A percentile compares a stretch with the other conserved stretches of the same genome.
These are phyloP conservation scores for Drosophila persimilis DNA, from an alignment of 1,140 invertebrate genomes.

Conservation along the genomic window DNA sequence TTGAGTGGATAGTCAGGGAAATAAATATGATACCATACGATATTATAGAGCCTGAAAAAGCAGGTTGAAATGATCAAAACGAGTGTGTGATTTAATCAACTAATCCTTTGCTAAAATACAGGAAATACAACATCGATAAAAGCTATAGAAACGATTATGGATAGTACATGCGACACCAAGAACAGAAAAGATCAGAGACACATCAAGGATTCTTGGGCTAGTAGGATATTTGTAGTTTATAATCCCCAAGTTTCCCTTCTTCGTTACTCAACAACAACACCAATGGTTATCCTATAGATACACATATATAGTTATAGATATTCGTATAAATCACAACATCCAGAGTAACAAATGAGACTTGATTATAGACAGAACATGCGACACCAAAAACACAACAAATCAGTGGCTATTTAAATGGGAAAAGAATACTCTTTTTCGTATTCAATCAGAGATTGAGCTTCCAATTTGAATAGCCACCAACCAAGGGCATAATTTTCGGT, in stretches of 20 bases:
- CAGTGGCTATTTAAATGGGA: not conserved
- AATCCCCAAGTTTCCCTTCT: too few relatives aligned
- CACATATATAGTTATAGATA: slow-evolving; percentile 10
- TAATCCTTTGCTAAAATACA: not conserved
- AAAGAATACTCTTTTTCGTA: not conserved
- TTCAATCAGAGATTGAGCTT: too few relatives aligned
- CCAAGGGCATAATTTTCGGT: slow-evolving; percentile 5
- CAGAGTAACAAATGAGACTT: slow-evolving; percentile 15
- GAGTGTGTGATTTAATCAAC: too few relatives aligned
- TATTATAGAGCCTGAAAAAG: too few relatives aligned
- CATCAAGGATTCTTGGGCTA: slow-evolving; percentile 1
- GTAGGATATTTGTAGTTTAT: too few relatives aligned
- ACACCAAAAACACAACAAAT: slow-evolving; percentile 36
- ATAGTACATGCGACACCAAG: slow-evolving; percentile 4
- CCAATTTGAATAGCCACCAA: slow-evolving; percentile 14
- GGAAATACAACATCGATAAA: slow-evolving; percentile 14
- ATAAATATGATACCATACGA: too few relatives aligned
- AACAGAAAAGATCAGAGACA: not conserved
- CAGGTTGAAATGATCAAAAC: too few relatives aligned
- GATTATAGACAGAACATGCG: slow-evolving; percentile 51
- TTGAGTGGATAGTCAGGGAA: too few relatives aligned
- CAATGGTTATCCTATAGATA: too few relatives aligned
- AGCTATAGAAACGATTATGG: not conserved
- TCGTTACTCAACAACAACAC: too few relatives aligned
- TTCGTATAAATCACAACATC: slow-evolving; percentile 39